Base-by-base conservation (phyloP, 2,113 vertebrate species). In the Bufo bufo region DNA sequence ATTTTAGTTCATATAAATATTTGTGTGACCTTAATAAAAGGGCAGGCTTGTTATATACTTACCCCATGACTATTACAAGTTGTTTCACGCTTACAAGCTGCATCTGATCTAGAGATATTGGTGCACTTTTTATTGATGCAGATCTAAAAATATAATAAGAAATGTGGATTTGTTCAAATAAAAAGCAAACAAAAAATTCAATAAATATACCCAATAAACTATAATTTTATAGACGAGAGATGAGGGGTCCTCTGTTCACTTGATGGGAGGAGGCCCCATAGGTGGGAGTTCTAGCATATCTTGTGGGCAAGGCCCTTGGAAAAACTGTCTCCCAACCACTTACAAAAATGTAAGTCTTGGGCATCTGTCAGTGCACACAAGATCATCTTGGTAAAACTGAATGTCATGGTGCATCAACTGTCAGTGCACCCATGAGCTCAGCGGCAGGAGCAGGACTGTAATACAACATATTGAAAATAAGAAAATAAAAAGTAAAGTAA, bases 51-150 rank as follows among this genome's bases (percentile, higher is more conserved):
- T 16, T 75, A 19, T 17, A 75, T 50, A 69, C 81, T 83, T 83
- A 83, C 81, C 23, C 81, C 81, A n/a, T 66, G 61, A 19, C 81
- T 33, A 83, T 83, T 20, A 49, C 81, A 83, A 20, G 61, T 83
- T 12, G 61, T 83, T n/a, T 83, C 81, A 33, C 45, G 61, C 20
- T 66, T 47, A 52, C 81, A 83, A 14, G 17, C 3, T 13, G 13
- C 5, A 49, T 83, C 45, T 65, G 81, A 83, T 13, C 61, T 47
- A n/a, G 61, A 83, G 81, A 66, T 20, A 20, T 52, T n/a, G 19
- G 23, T 63, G 47, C 81, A 83, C 49, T 66, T 83, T 66, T 69
- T 63, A 20, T 66, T 83, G 49, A 49, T 65, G 19, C 81, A 83
- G 10, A 66, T 66, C 81, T 82, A n/a, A 82, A 82, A 82, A 66